These are phyloP conservation scores for Diarsia rubi DNA, from an alignment of 2,888 invertebrate species.

Conservation along the genomic window DNA sequence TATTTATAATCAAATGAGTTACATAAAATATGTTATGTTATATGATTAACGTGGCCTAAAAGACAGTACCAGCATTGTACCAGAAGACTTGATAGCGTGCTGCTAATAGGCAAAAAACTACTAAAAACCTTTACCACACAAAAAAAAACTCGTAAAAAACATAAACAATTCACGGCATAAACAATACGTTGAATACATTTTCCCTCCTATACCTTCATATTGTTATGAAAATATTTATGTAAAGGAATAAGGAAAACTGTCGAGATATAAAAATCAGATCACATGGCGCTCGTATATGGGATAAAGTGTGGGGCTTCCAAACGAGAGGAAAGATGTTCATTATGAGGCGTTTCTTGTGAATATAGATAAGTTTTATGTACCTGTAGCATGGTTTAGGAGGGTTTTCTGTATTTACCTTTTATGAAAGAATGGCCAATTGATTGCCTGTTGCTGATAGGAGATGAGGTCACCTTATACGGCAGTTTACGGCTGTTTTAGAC, in stretches of 20 bases:
- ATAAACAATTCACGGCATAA: slow-evolving; percentile 39
- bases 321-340: slow-evolving; percentile 43
- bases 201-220: background rate
- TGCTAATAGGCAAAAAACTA: background rate
- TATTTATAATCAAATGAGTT: background rate
- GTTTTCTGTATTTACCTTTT: slow-evolving; percentile 4
- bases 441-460: background rate
- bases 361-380: slow-evolving; percentile 55
- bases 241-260: slow-evolving; percentile 53
- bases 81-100: background rate
- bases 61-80: background rate
- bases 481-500: background rate
- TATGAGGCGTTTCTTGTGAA: slow-evolving; percentile 32
- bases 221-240: slow-evolving; percentile 54
- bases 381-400: slow-evolving; percentile 33
- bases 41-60: no score
- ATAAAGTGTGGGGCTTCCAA: slow-evolving; percentile 42
- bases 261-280: slow-evolving; percentile 55
- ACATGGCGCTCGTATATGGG: slow-evolving; percentile 43
- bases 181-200: slow-evolving; percentile 39
- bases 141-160: slow-evolving; percentile 12
- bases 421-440: background rate
- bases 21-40: no score
- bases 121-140: background rate
- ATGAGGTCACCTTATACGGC: background rate